Evolutionary conservation across 2,888 invertebrate species (phyloP).

Genomic region (Diloba caeruleocephala): DNA sequence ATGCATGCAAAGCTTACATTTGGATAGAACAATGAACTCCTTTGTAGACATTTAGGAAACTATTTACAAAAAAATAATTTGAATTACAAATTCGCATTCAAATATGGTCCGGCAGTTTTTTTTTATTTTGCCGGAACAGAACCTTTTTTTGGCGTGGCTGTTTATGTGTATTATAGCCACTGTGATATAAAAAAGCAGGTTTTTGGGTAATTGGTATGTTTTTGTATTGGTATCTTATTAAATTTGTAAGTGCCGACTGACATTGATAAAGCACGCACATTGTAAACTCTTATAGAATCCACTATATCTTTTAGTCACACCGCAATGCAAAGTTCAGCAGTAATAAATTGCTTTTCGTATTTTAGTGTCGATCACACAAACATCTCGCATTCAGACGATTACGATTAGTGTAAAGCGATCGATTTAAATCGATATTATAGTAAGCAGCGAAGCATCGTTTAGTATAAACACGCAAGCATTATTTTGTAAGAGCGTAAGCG

Average conservation of each 20-base stretch:
- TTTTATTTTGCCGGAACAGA: slow-evolving; percentile 25
- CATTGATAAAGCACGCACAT: slow-evolving; percentile 34
- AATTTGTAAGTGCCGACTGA: slow-evolving; percentile 6
- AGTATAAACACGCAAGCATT: slow-evolving; percentile 55
- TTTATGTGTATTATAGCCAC: slow-evolving; percentile 7
- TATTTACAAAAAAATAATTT: slow-evolving; percentile 62
- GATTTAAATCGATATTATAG: slow-evolving; percentile 37
- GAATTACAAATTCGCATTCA: slow-evolving; percentile 61
- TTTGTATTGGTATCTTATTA: neutral
- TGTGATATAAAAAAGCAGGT: neutral
- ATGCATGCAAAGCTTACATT: slow-evolving; percentile 70
- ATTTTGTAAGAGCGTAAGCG: slow-evolving; percentile 51
- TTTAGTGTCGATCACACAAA: slow-evolving; percentile 70
- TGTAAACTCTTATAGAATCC: slow-evolving; percentile 7
- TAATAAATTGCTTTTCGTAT: slow-evolving; percentile 49
- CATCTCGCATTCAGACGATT: slow-evolving; percentile 77
- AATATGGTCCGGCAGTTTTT: slow-evolving; percentile 10
- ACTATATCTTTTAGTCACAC: slow-evolving; percentile 66
- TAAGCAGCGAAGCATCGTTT: slow-evolving; percentile 46
- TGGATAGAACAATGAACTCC: slow-evolving; percentile 58
- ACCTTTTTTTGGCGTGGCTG: slow-evolving; percentile 12
- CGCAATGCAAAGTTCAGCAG: slow-evolving; percentile 46
- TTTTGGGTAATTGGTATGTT: neutral
- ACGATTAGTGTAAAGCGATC: slow-evolving; percentile 56
- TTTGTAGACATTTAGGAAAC: slow-evolving; percentile 39